These are phyloP conservation scores for Trachelipus rathkii DNA, from an alignment of 1,140 invertebrate genomes.

Conservation along the genomic window DNA sequence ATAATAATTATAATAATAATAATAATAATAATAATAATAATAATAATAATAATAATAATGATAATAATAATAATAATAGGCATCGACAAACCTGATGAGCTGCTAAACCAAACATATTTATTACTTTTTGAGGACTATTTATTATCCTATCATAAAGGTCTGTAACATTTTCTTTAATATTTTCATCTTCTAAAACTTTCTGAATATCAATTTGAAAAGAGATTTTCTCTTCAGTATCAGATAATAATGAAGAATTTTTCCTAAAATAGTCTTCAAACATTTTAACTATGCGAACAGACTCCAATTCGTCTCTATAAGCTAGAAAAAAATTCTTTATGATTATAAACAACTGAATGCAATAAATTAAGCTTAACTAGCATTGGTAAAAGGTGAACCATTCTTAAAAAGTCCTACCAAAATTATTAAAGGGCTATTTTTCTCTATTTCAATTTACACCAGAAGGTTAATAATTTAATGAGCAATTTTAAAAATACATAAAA, in stretches of 20 bases:
- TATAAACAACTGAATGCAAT: too few relatives aligned
- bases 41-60: too few relatives aligned
- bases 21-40: too few relatives aligned
- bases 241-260: not conserved
- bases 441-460: too few relatives aligned
- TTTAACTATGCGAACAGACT: not conserved
- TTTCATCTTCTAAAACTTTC: constrained; percentile 3
- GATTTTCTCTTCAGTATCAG: not conserved
- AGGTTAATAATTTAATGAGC: too few relatives aligned
- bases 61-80: not conserved
- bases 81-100: not conserved
- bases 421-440: too few relatives aligned
- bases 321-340: not conserved
- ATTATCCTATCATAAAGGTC: not conserved
- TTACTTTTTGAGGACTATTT: not conserved
- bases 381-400: too few relatives aligned
- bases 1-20: too few relatives aligned
- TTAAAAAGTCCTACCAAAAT: too few relatives aligned
- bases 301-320: not conserved
- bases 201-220: not conserved
- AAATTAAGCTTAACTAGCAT: too few relatives aligned
- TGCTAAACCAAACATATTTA: not conserved
- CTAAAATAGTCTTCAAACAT: not conserved
- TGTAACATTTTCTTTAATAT: not conserved
- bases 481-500: too few relatives aligned